A percentile compares a stretch with the other conserved stretches of the same genome.
Evolutionary conservation across 2,888 invertebrate species (phyloP).

Genomic region (Perizoma flavofasciatum): DNA sequence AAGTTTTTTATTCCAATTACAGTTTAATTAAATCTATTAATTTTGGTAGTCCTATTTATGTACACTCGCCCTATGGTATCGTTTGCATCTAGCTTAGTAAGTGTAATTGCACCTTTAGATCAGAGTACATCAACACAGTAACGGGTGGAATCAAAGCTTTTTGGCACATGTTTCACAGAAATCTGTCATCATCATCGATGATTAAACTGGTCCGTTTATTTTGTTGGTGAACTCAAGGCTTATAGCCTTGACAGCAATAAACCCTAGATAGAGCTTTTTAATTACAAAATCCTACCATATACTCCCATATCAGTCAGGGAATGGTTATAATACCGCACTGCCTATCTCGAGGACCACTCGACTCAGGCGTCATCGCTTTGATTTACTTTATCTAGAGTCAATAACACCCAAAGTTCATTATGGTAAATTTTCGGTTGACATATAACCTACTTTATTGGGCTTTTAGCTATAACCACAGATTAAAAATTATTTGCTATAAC

Average conservation of each 20-base stretch:
- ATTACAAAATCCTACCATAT: conserved; percentile 36
- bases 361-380: conserved; percentile 64
- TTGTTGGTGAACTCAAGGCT: not conserved
- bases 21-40: no score
- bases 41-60: no score
- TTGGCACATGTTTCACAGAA: no score
- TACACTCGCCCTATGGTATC: no score
- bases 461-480: conserved; percentile 1
- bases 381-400: conserved; percentile 49
- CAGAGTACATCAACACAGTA: no score
- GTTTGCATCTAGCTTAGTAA: no score
- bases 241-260: conserved; percentile 13
- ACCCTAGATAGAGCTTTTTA: conserved; percentile 38
- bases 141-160: no score
- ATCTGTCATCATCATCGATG: no score
- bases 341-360: conserved; percentile 53
- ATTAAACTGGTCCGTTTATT: no score
- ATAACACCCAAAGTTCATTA: conserved; percentile 40
- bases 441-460: not conserved
- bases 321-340: conserved; percentile 44
- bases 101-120: no score
- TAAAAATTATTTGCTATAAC: no score
- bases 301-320: conserved; percentile 31
- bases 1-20: no score
- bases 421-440: conserved; percentile 24